phyloP scores from a whole-genome alignment of 2,888 invertebrate genomes.

The Saturnia japonica region DNA sequence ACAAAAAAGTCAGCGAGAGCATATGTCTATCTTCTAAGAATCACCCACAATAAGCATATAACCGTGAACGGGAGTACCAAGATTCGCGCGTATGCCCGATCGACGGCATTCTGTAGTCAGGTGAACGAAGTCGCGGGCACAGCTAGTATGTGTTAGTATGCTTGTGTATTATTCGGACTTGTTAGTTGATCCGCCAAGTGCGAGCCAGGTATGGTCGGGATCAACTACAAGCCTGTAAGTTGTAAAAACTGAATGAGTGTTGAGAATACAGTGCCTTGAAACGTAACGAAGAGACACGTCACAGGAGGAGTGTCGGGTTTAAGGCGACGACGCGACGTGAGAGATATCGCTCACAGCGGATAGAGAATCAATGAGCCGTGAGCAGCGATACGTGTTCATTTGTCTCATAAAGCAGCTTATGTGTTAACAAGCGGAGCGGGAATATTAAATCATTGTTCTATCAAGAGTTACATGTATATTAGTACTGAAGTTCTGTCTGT shows the following conservation, averaged over 20 bases:
- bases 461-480: neutral
- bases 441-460: slow-evolving; percentile 1
- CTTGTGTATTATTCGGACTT: too few species aligned
- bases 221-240: too few species aligned
- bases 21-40: too few species aligned
- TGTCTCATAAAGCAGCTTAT: slow-evolving; percentile 24
- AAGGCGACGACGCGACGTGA: slow-evolving; percentile 28
- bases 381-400: slow-evolving; percentile 31
- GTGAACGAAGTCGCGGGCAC: too few species aligned
- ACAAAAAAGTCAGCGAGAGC: too few species aligned
- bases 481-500: neutral
- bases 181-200: too few species aligned
- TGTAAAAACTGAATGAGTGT: neutral
- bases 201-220: too few species aligned
- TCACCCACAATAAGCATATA: too few species aligned
- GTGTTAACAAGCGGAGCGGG: slow-evolving; percentile 17
- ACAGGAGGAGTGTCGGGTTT: slow-evolving; percentile 2
- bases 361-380: slow-evolving; percentile 36
- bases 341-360: slow-evolving; percentile 32
- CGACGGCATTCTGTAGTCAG: too few species aligned
- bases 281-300: neutral
- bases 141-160: too few species aligned
- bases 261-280: neutral
- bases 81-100: too few species aligned
- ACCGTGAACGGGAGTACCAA: too few species aligned